These are phyloP conservation scores for Nomada fabriciana DNA, from an alignment of 2,888 invertebrate species.

Conservation along the genomic window DNA sequence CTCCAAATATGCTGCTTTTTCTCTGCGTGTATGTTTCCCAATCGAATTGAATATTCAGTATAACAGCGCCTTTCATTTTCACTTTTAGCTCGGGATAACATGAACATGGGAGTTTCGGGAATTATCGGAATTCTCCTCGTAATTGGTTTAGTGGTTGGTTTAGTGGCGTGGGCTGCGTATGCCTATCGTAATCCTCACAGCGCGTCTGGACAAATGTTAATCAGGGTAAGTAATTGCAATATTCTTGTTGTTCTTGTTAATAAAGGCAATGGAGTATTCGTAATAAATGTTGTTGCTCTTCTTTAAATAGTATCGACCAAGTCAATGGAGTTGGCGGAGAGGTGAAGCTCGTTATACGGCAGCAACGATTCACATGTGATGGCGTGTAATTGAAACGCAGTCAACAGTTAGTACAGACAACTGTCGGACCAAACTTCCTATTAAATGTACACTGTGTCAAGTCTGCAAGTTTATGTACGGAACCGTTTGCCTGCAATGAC, in stretches of 20 bases:
- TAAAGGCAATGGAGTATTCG: neutral
- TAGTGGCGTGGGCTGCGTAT: constrained; percentile 94
- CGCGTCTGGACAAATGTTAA: constrained; percentile 97
- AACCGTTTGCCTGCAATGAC: constrained; percentile 57
- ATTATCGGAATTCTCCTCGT: constrained; percentile 90
- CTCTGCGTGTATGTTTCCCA: too few species aligned
- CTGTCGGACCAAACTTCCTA: constrained; percentile 80
- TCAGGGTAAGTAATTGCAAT: constrained; percentile 89
- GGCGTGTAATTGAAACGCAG: constrained; percentile 63
- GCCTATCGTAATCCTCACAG: constrained; percentile 99
- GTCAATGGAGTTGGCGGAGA: constrained; percentile 96
- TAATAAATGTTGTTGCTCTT: neutral
- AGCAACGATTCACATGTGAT: constrained; percentile 97
- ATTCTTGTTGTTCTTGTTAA: neutral
- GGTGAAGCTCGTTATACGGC: constrained; percentile 97
- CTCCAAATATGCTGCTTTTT: too few species aligned
- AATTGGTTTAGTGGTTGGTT: constrained; percentile 88
- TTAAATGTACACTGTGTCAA: constrained; percentile 74
- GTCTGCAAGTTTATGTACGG: constrained; percentile 67
- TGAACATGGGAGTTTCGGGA: constrained; percentile 86
- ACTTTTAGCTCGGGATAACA: constrained; percentile 77
- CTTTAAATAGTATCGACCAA: constrained; percentile 93
- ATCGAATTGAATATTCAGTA: neutral
- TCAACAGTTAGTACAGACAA: constrained; percentile 70
- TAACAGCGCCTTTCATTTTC: neutral